These are phyloP conservation scores for Pygoscelis antarcticus DNA, from an alignment of 2,113 vertebrate genomes.

Conservation along the genomic window DNA sequence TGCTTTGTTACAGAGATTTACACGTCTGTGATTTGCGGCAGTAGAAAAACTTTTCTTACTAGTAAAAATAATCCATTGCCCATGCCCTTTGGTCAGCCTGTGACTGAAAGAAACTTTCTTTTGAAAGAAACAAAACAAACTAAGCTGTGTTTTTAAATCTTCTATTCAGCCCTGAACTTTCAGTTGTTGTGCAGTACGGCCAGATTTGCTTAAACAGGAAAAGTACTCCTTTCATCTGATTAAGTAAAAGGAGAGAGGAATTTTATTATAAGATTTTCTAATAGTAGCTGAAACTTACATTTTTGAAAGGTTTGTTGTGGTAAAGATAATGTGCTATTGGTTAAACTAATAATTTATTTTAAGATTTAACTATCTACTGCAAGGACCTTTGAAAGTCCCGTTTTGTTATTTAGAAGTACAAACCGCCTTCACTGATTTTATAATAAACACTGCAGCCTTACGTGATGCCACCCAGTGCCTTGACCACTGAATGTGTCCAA, in stretches of 20 bases:
- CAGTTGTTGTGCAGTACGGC: background rate
- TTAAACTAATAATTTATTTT: background rate
- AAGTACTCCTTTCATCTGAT: constrained; percentile 11
- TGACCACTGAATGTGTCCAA: background rate
- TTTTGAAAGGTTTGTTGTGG: background rate
- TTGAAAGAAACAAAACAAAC: constrained; percentile 36
- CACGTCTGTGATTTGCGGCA: background rate
- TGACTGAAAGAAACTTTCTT: background rate
- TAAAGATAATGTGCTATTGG: background rate
- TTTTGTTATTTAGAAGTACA: background rate
- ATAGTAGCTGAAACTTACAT: background rate
- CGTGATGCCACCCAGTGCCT: background rate
- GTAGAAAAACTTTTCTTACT: background rate
- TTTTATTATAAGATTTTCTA: background rate
- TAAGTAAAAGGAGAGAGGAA: background rate
- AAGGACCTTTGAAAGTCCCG: background rate
- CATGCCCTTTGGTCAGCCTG: constrained; percentile 53
- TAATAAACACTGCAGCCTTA: background rate
- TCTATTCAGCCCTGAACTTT: background rate
- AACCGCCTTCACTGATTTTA: background rate
- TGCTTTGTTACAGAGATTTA: constrained; percentile 28
- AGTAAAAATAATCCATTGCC: constrained; percentile 47
- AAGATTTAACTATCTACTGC: background rate
- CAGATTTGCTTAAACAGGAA: constrained; percentile 35
- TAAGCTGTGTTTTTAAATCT: constrained; percentile 50